These are phyloP conservation scores for Xestobium rufovillosum DNA, from an alignment of 2,888 invertebrate genomes.

Conservation along the genomic window DNA sequence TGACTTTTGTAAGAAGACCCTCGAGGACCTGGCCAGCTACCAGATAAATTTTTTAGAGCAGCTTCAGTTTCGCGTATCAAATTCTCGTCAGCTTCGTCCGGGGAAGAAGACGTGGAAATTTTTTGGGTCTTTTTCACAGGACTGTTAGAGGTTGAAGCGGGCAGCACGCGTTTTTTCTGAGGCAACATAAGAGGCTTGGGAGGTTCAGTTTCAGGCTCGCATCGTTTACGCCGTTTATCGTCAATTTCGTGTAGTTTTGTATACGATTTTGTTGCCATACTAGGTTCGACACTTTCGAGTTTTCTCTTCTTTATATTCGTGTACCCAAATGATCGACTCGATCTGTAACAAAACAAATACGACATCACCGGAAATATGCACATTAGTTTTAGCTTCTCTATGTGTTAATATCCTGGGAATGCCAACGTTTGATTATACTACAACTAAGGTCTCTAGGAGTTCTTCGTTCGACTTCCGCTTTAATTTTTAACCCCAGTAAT, in stretches of 20 bases:
- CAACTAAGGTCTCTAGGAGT: no score
- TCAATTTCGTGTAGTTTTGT: slow-evolving; percentile 30
- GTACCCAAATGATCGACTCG: slow-evolving; percentile 39
- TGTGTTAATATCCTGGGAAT: no score
- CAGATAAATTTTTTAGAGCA: slow-evolving; percentile 78
- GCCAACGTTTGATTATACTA: no score
- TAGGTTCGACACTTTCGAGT: slow-evolving; percentile 45
- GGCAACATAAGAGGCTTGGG: slow-evolving; percentile 46
- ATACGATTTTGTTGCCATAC: slow-evolving; percentile 35
- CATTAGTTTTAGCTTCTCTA: no score
- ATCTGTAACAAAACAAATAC: slow-evolving; percentile 35
- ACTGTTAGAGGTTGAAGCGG: slow-evolving; percentile 31
- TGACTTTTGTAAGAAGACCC: slow-evolving; percentile 55
- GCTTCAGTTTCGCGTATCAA: slow-evolving; percentile 83
- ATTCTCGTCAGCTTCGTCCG: slow-evolving; percentile 63
- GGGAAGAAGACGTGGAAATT: slow-evolving; percentile 37
- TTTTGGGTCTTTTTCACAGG: slow-evolving; percentile 43
- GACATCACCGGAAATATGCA: no score
- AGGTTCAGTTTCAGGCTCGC: slow-evolving; percentile 34
- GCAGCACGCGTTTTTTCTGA: slow-evolving; percentile 52
- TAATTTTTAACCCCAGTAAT: no score
- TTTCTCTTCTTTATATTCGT: slow-evolving; percentile 63
- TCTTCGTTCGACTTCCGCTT: no score
- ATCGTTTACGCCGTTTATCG: slow-evolving; percentile 46
- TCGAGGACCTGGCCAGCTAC: slow-evolving; percentile 71